Evolutionary conservation across 2,888 invertebrate species (phyloP), one percentile per base, ranked within the genome.

Genomic region (Rutpela maculata): DNA sequence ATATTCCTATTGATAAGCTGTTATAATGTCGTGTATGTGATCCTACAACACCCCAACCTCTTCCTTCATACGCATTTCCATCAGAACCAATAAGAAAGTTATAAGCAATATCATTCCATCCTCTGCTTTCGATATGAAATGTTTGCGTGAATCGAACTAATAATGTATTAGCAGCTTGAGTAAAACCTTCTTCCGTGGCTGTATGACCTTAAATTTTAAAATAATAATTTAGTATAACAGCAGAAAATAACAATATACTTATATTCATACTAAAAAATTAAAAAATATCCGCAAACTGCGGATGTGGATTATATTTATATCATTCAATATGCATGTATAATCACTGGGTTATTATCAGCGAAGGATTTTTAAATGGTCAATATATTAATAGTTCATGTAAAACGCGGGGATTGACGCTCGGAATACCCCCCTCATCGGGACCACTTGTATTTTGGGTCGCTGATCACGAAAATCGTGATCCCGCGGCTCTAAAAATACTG

Each of bases 61-160:
- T 87, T 7, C 92, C 93, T 86, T 92, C 91, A 81, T 92, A 93
- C 0, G 91, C 87, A 60, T 90, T 91, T 22, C 92, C 92, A 85
- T 93, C 92, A 15, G 91, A 91, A 38, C 93, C 92, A 70, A 93
- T 88, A 12, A 93, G 80, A 80, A 92, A 93, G 82, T 92, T 93
- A 80, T 92, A 92, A 0, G 87, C 89, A 26, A 92, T 91, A 78
- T 92, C 92, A 80, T 89, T 89, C 91, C 91, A 92, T 77, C 89
- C 89, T n/a, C 89, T 86, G 67, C 91, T 90, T 81, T 92, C 91
- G 17, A 92, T 90, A 81, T 92, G 92, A 80, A 90, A 91, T 50
- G 89, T 90, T 87, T 92, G 92, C 12, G 15, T 43, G 12, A 43
- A 12, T 2, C 43, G 43, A 43, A 43, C 15, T 43, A 43, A 75